Evolutionary conservation across 2,113 vertebrate species (phyloP), one percentile per base, ranked within the genome.

Genomic region (Chaetura pelagica): DNA sequence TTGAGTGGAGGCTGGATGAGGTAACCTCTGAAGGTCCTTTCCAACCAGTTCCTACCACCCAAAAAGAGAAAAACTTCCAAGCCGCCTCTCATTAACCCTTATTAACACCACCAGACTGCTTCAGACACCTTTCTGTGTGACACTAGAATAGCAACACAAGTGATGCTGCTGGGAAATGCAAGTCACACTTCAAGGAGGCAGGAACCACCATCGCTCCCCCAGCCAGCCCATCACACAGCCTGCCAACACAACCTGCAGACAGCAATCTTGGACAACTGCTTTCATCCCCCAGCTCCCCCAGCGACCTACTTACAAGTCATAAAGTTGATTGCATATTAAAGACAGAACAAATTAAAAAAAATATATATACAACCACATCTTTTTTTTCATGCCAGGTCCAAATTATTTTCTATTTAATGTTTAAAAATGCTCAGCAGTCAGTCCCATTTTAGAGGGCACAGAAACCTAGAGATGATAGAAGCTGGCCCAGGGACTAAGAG

Each of bases 301-400:
- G 29, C 1, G 2, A 91, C 77, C 78, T 91, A 66, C 90, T 89
- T 87, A 64, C 44, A 84, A 89, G 67, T 87, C 76, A 44, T 76
- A 82, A 84, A 62, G 62, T 61, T 92, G 52, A 27, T 64, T 51
- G 59, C 15, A 44, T 68, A 38, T 66, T 55, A 78, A 96, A 82
- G 18, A 10, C 84, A n/a, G 52, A 51, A 74, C 24, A 84, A 74
- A 66, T 24, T 22, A 69, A 59, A 29, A 63, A 58, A 9, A 34
- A 3, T 38, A 38, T 38, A 38, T 38, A 38, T 38, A 38, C 46
- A 12, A 20, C 21, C 16, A 3, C 18, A 9, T 4, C 2, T 58
- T 4, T 52, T 48, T 67, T 64, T 75, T 55, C 32, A 71, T 67
- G 51, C 44, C 21, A 10, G 55, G 44, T 75, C 15, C 8, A 40